Conservation (phyloP, 1,140 invertebrate genomes). For the Nasonia longicornis region DNA sequence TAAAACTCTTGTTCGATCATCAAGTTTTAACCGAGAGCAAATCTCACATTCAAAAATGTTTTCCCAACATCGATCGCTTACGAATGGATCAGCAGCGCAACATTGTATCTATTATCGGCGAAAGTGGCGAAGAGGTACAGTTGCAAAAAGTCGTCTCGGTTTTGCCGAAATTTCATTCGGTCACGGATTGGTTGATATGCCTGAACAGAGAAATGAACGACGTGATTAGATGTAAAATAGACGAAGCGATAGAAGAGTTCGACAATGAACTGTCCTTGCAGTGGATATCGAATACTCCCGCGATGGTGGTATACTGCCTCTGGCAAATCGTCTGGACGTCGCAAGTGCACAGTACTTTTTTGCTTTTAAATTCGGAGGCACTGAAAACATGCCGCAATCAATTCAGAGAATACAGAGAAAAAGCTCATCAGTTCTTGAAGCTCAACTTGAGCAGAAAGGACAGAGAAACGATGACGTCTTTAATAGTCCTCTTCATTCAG, state of each 20-base stretch:
- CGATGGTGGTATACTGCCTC: conserved; percentile 74
- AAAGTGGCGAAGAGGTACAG: conserved; percentile 72
- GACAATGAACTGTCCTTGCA: conserved; percentile 41
- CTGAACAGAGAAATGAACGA: conserved; percentile 56
- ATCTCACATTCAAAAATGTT: conserved; percentile 75
- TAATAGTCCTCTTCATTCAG: conserved; percentile 75
- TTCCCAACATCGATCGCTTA: conserved; percentile 63
- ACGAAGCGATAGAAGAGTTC: conserved; percentile 30
- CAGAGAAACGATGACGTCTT: conserved; percentile 69
- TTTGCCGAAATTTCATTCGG: conserved; percentile 63
- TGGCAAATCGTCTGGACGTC: conserved; percentile 76
- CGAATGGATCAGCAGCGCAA: conserved; percentile 65
- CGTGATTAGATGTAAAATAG: conserved; percentile 46
- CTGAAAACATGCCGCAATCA: conserved; percentile 8
- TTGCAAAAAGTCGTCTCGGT: conserved; percentile 69
- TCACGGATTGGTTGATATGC: conserved; percentile 77
- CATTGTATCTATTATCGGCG: conserved; percentile 73
- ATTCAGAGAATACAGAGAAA: conserved; percentile 17
- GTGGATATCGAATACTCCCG: conserved; percentile 51
- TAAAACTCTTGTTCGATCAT: conserved; percentile 80
- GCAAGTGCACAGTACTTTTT: conserved; percentile 67
- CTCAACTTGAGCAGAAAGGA: conserved; percentile 70
- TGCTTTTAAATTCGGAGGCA: not conserved
- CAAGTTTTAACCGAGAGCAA: conserved; percentile 62
- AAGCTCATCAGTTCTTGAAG: conserved; percentile 57